phyloP scores from a whole-genome alignment of 2,113 vertebrate genomes.

The Clarias batrachus region DNA sequence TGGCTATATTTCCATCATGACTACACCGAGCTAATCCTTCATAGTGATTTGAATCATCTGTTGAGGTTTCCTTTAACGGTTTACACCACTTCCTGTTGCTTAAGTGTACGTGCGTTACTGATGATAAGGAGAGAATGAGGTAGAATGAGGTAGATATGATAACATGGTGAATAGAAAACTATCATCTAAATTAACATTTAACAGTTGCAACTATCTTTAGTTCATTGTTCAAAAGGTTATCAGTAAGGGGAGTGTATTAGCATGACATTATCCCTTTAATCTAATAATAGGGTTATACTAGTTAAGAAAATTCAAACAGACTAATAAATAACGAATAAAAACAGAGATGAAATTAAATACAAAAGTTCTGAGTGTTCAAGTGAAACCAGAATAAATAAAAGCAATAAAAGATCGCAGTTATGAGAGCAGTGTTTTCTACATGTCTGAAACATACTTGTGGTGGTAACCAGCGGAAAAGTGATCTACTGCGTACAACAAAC shows the following conservation, averaged over 20 bases:
- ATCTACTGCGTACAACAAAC: too few species aligned
- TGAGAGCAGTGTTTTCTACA: too few species aligned
- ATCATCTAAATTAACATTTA: neutral
- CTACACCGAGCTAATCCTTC: neutral
- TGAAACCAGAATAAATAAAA: too few species aligned
- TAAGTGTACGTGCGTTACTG: neutral
- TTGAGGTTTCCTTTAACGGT: neutral
- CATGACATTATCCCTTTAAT: neutral
- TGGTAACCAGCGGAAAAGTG: too few species aligned
- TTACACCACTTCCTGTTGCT: neutral
- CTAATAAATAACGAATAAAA: too few species aligned
- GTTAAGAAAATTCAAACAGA: neutral
- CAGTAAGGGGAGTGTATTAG: neutral
- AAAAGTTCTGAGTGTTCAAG: too few species aligned
- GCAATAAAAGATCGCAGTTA: too few species aligned
- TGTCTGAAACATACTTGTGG: too few species aligned
- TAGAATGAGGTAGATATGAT: neutral
- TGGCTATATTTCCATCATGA: slow-evolving; percentile 42
- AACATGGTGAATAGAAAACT: neutral
- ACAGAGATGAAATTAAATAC: too few species aligned
- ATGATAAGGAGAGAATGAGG: neutral
- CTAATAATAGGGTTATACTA: neutral
- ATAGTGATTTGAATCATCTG: neutral
- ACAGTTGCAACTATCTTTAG: neutral
- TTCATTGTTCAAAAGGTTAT: neutral